These are phyloP conservation scores for Colaptes auratus DNA, from an alignment of 2,113 vertebrate species.

Conservation along the genomic window DNA sequence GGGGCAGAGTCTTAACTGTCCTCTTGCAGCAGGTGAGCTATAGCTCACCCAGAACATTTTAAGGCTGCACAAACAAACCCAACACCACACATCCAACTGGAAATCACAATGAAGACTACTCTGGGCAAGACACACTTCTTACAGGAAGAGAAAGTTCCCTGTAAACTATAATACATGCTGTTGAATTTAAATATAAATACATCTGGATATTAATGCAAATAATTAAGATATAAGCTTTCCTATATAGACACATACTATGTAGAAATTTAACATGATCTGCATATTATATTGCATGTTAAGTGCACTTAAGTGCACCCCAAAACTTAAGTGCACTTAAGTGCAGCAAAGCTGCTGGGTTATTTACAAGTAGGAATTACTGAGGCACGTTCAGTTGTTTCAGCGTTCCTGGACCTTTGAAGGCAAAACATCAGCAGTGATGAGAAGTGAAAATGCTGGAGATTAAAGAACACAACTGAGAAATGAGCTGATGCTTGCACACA, in stretches of 20 bases:
- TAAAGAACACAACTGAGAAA: neutral
- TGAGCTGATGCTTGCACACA: neutral
- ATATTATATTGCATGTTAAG: too few relatives aligned
- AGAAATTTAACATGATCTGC: neutral
- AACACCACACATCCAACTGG: neutral
- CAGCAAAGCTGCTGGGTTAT: neutral
- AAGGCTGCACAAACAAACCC: neutral
- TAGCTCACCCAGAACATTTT: fast-evolving
- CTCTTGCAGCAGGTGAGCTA: neutral
- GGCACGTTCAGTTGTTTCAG: neutral
- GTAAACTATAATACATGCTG: fast-evolving
- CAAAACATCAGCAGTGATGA: neutral
- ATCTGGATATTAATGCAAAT: neutral
- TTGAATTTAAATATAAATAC: neutral
- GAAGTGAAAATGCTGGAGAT: neutral
- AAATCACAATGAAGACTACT: neutral
- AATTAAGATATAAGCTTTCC: neutral
- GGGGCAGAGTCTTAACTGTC: fast-evolving
- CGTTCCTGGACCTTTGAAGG: neutral
- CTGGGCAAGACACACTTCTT: neutral
- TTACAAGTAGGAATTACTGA: neutral
- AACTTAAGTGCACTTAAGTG: neutral
- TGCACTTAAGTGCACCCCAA: too few relatives aligned
- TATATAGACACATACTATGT: fast-evolving
- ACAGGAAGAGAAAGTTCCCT: neutral